Evolutionary conservation across 2,797 vertebrate species (phyloP).

Genomic region (Artibeus jamaicensis): DNA sequence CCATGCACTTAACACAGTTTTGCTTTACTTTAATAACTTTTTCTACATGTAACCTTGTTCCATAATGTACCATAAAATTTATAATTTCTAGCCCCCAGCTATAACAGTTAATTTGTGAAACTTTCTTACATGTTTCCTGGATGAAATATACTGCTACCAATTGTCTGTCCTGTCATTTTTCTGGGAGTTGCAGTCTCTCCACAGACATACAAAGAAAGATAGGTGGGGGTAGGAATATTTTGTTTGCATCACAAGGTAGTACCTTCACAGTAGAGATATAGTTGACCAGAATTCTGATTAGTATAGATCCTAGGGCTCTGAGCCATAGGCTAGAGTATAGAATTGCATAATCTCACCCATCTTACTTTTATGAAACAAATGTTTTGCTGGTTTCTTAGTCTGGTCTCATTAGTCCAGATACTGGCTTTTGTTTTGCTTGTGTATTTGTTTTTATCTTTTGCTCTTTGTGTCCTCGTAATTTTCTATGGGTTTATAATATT

Average conservation of each 20-base stretch:
- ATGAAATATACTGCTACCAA: not conserved
- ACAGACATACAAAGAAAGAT: not conserved
- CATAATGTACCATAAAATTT: not conserved
- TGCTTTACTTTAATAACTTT: not conserved
- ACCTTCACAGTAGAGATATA: not conserved
- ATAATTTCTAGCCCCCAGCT: not conserved
- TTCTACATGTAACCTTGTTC: not conserved
- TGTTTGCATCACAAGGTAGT: not conserved
- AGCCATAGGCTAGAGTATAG: not conserved
- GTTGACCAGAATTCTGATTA: not conserved
- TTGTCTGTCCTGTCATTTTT: not conserved
- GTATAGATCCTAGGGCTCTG: not conserved
- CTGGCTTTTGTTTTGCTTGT: not conserved
- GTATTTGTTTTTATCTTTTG: not conserved
- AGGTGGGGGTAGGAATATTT: not conserved
- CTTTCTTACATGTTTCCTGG: not conserved
- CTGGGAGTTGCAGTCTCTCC: not conserved
- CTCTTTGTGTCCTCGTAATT: not conserved
- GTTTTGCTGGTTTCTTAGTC: not conserved
- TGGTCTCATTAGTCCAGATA: not conserved
- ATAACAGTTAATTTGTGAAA: not conserved
- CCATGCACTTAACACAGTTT: not conserved
- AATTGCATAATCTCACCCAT: not conserved
- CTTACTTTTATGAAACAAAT: not conserved
- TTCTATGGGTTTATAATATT: not conserved